phyloP scores from a whole-genome alignment of 2,113 vertebrate species.

The Tursiops truncatus region DNA sequence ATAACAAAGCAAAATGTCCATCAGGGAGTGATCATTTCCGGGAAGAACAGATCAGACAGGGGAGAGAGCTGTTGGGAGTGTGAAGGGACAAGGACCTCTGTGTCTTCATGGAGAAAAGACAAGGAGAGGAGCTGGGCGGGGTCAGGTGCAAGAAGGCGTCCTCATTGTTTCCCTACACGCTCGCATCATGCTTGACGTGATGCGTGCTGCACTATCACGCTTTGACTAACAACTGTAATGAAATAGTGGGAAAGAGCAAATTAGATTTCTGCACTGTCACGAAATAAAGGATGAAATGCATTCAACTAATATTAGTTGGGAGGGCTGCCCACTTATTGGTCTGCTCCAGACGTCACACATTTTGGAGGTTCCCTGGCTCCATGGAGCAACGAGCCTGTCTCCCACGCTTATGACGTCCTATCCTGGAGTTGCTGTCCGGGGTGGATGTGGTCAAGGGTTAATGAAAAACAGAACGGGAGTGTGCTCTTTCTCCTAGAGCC shows the following conservation, averaged over 20 bases:
- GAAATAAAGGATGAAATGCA: neutral
- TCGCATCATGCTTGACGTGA: neutral
- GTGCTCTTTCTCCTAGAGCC: neutral
- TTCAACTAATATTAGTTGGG: no score
- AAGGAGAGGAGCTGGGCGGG: neutral
- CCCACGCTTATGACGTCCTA: accelerated
- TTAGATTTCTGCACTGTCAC: neutral
- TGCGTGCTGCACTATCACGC: neutral
- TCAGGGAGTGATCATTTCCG: neutral
- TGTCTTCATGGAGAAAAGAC: accelerated
- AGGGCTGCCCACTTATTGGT: neutral
- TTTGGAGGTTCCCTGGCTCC: neutral
- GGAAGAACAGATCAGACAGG: neutral
- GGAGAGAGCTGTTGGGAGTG: neutral
- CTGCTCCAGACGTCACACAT: neutral
- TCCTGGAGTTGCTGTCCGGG: accelerated
- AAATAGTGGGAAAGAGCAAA: neutral
- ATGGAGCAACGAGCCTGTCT: accelerated
- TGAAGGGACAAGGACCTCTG: neutral
- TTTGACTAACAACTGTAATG: neutral
- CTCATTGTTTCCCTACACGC: neutral
- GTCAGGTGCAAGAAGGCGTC: neutral
- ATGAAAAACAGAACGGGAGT: neutral
- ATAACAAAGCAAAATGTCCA: no score
- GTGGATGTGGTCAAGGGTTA: neutral